Base-by-base conservation (phyloP, 2,888 invertebrate genomes). In the Philonicus albiceps region DNA sequence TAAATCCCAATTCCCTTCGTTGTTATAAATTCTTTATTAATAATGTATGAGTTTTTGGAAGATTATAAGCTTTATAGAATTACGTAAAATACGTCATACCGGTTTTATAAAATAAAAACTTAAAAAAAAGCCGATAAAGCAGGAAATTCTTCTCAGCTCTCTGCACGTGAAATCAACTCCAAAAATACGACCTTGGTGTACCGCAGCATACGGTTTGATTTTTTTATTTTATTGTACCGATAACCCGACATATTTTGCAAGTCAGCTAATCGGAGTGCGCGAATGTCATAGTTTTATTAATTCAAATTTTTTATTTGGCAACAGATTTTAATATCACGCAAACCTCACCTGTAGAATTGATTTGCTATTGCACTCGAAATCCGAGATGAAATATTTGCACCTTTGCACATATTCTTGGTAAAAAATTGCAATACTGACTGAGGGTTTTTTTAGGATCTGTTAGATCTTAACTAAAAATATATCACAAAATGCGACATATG, bases 301-400 rank as follows among this genome's bases (percentile, higher is more conserved):
- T 43, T 43, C 40, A 43, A 13, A 43, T 43, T 13, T 16, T 43
- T 43, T 43, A 43, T 13, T 43, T 43, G 16, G 1, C 16, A 43
- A 16, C 11, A 43, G 1, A 16, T 43, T 43, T 43, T 4, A 37
- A 13, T 43, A 13, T 43, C 40, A 16, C 40, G 13, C 31, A 30
- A 16, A 0, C 86, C 86, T 87, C 55, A 86, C 87, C 80, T 87
- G 86, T 87, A 86, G 81, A 87, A 87, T 3, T 83, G 30, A 11
- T 86, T 81, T 27, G 87, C 81, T 19, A 87, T 86, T 2, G 87
- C 81, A 49, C 81, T 76, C 5, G 87, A 87, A 27, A 64, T 75
- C 16, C 87, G 81, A 19, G 86, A 86, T 16, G 87, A 81, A 49
- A 49, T n/a, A 19, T 49, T 49, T 49, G n/a, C 49, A 49, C 49